Evolutionary conservation across 2,113 vertebrate species (phyloP), one percentile per base, ranked within the genome.

Genomic region (Cromileptes altivelis): DNA sequence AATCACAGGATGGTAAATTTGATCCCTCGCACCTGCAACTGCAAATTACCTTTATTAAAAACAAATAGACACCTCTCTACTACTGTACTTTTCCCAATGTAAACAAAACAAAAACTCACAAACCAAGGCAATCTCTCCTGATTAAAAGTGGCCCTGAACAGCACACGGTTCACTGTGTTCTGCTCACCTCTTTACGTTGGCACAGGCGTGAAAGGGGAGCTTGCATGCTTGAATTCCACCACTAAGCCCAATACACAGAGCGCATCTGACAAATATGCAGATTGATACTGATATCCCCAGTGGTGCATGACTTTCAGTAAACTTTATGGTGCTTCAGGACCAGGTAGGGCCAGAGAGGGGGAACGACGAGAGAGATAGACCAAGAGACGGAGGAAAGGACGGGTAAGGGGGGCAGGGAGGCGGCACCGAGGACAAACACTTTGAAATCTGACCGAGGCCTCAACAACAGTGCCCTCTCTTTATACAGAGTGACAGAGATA

Each of bases 401-500:
- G 12, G 50, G 42, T 78, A 76, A 78, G 68, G 68, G 68, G 33
- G 62, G 56, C 18, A 4, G 85, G 65, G 80, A 64, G 78, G 65
- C 37, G 27, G 82, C 70, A 67, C 30, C 8, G 19, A 67, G 70
- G 55, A 82, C 77, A 80, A 85, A 91, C 68, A 63, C 90, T 93
- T 92, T 93, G 90, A 94, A 93, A 94, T 90, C 58, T 79, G 90
- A 94, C 76, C 86, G 87, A 40, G 70, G 75, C 80, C 86, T 70
- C 61, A 88, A 91, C 78, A 93, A 92, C 90, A 92, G 87, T 92
- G 85, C 75, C 84, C 85, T 90, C 86, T 91, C 84, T 91, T 90
- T 85, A 90, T 85, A 70, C 56, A 81, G 85, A 82, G 86, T 82
- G 89, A 89, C 85, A 90, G 84, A 81, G 85, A 90, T 81, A 83